Conservation (phyloP, 2,888 invertebrate genomes). For the Carabus problematicus region DNA sequence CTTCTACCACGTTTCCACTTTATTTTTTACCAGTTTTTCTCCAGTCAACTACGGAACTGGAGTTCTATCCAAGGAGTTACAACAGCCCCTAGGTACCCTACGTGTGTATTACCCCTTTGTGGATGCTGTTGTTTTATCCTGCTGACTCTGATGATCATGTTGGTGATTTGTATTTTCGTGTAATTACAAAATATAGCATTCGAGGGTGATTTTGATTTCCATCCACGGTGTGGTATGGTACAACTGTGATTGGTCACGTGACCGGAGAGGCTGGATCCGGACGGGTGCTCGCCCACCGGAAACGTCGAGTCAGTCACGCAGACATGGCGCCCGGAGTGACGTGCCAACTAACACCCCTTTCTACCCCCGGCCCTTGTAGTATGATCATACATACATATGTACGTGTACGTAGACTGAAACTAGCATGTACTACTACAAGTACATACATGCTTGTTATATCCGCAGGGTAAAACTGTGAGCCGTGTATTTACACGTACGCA, state of each 20-base stretch:
- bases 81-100: no score
- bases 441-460: slow-evolving; percentile 11
- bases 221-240: background rate
- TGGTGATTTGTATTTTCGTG: background rate
- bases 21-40: slow-evolving; percentile 9
- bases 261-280: slow-evolving; percentile 31
- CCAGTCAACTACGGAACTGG: no score
- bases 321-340: slow-evolving; percentile 38
- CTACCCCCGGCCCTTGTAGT: slow-evolving; percentile 6
- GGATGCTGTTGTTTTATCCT: no score
- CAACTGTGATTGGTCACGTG: slow-evolving; percentile 37
- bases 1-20: background rate
- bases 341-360: background rate
- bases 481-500: background rate
- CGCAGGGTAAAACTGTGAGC: background rate
- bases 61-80: no score
- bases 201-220: slow-evolving; percentile 7
- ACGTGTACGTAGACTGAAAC: background rate
- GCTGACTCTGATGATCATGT: slow-evolving; percentile 5
- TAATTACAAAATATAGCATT: slow-evolving; percentile 20
- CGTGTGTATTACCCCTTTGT: no score
- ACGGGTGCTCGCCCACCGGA: slow-evolving; percentile 40
- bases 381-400: background rate
- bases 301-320: slow-evolving; percentile 36
- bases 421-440: slow-evolving; percentile 8